Evolutionary conservation across 2,888 invertebrate genomes (phyloP).

Genomic region (Synergus itoensis): DNA sequence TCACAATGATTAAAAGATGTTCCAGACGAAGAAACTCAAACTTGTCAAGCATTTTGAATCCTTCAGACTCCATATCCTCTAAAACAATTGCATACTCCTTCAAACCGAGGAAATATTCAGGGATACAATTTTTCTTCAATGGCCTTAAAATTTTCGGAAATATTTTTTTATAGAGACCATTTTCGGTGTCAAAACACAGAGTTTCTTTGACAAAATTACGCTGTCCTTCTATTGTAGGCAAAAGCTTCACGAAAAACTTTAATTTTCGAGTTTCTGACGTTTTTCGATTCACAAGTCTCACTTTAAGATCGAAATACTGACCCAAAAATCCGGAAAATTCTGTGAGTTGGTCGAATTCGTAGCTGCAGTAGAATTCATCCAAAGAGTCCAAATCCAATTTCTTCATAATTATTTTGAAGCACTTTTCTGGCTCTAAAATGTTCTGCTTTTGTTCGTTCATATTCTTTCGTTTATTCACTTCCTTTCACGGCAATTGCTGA

Average conservation of each 20-base stretch:
- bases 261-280: background rate
- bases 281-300: background rate
- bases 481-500: no score
- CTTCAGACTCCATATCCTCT: constrained; percentile 82
- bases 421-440: background rate
- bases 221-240: background rate
- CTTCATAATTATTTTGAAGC: background rate
- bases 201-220: background rate
- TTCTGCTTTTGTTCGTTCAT: background rate
- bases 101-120: constrained; percentile 65
- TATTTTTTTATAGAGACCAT: constrained; percentile 64
- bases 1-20: constrained; percentile 82
- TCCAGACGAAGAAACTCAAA: constrained; percentile 81
- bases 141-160: constrained; percentile 67
- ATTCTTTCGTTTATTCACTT: background rate
- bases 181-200: constrained; percentile 66
- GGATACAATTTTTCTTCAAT: constrained; percentile 58
- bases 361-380: background rate
- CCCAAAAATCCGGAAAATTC: constrained; percentile 7
- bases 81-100: constrained; percentile 72
- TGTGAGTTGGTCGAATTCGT: no score
- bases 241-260: constrained; percentile 1
- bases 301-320: background rate
- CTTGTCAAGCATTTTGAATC: constrained; percentile 84
- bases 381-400: background rate